Conservation (phyloP, 2,797 vertebrate genomes). For the Xiphophorus birchmanni region DNA sequence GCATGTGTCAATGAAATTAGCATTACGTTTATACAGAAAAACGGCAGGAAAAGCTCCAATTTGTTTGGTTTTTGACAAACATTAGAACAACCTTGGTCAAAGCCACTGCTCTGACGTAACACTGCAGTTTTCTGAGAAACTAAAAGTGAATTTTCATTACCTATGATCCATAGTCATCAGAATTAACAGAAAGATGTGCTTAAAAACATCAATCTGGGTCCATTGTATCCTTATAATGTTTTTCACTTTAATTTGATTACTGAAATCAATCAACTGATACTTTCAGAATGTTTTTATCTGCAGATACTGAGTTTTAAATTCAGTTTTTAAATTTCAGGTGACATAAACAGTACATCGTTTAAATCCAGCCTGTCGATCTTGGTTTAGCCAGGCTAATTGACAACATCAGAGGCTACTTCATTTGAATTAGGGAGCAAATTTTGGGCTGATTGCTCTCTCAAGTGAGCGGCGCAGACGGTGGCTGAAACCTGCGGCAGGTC, state of each 20-base stretch:
- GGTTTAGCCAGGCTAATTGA: conserved; percentile 1
- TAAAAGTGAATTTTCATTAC: background rate
- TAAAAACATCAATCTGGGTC: background rate
- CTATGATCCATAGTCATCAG: background rate
- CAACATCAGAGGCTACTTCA: background rate
- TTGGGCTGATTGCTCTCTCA: background rate
- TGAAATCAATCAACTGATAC: background rate
- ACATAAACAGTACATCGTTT: background rate
- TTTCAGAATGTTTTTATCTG: background rate
- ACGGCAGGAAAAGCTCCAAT: background rate
- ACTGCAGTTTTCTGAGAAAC: background rate
- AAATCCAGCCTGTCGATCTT: background rate
- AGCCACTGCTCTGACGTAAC: background rate
- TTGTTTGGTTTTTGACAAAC: background rate
- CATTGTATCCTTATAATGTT: background rate
- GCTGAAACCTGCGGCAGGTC: background rate
- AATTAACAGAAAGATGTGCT: background rate
- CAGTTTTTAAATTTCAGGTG: too few relatives aligned
- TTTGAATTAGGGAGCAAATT: background rate
- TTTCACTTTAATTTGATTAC: background rate
- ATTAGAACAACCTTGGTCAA: background rate
- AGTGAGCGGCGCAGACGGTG: background rate
- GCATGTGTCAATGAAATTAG: background rate
- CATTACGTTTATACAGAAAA: background rate
- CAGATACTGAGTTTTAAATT: background rate